A percentile compares a stretch with the other conserved stretches of the same genome.
These are phyloP conservation scores for Vanessa cardui DNA, from an alignment of 2,888 invertebrate genomes.

Conservation along the genomic window DNA sequence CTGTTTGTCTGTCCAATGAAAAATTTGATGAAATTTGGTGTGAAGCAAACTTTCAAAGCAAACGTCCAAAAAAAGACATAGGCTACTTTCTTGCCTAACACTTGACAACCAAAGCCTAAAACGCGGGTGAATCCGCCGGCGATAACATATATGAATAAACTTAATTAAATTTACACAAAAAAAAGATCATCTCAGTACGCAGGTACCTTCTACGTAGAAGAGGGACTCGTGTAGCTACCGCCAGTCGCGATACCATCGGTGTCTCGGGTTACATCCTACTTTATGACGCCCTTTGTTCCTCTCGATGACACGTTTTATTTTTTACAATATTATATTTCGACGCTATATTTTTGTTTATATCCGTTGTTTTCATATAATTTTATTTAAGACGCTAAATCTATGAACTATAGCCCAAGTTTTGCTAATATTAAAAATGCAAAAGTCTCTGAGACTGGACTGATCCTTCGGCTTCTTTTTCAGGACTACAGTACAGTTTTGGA, in stretches of 20 bases:
- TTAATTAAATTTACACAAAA: conserved; percentile 6
- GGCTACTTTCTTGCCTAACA: no score
- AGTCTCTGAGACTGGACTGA: no score
- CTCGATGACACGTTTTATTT: conserved; percentile 31
- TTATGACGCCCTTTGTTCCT: conserved; percentile 38
- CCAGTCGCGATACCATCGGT: conserved; percentile 33
- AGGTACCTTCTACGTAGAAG: background rate
- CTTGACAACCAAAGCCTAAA: no score
- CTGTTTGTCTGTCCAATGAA: no score
- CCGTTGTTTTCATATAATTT: background rate
- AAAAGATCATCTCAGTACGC: background rate
- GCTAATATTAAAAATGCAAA: background rate
- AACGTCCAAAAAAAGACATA: no score
- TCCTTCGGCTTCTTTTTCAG: no score
- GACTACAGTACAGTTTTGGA: no score
- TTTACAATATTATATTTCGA: conserved; percentile 23
- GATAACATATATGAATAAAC: background rate
- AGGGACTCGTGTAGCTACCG: conserved; percentile 26
- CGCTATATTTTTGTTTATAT: conserved; percentile 12
- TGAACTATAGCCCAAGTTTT: background rate
- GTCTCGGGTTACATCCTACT: conserved; percentile 40
- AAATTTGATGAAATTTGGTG: no score
- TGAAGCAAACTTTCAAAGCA: no score
- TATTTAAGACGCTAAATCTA: background rate
- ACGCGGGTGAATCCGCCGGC: no score